These are phyloP conservation scores for Drymodes brunneopygia DNA, from an alignment of 2,113 vertebrate species.

Conservation along the genomic window DNA sequence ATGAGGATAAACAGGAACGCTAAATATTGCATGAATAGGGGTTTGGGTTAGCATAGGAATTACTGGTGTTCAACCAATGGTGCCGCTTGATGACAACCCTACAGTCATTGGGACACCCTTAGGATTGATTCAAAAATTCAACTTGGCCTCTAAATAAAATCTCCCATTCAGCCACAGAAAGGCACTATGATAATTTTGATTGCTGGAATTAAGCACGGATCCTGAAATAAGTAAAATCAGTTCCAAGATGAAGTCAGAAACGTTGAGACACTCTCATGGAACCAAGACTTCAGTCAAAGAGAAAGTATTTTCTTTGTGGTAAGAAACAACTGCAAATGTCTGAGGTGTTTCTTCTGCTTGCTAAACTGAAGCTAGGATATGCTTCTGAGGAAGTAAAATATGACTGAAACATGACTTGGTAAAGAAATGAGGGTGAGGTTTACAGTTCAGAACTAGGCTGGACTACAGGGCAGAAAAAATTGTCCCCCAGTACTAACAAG, in stretches of 20 bases:
- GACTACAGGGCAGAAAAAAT: not conserved
- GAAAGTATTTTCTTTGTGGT: not conserved
- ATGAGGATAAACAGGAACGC: not conserved
- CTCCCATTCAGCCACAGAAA: not conserved
- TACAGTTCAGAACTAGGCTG: accelerated
- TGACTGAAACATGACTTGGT: not conserved
- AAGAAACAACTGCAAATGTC: not conserved
- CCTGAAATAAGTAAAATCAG: not conserved
- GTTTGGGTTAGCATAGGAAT: not conserved
- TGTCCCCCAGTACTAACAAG: not conserved
- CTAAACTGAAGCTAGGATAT: not conserved
- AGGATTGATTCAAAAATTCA: slow-evolving; percentile 17
- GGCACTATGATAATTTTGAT: accelerated
- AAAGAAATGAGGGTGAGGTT: not conserved
- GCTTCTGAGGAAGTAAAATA: not conserved
- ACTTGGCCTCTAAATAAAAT: slow-evolving; percentile 21
- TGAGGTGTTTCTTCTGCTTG: not conserved
- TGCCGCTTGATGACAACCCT: not conserved
- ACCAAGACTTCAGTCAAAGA: not conserved
- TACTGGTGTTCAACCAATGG: not conserved
- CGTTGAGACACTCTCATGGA: not conserved
- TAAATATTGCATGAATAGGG: slow-evolving; percentile 14
- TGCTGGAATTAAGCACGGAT: not conserved
- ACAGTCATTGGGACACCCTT: not conserved
- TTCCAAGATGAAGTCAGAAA: not conserved